Conservation (phyloP, 2,797 vertebrate genomes). For the Cyclopterus lumpus region DNA sequence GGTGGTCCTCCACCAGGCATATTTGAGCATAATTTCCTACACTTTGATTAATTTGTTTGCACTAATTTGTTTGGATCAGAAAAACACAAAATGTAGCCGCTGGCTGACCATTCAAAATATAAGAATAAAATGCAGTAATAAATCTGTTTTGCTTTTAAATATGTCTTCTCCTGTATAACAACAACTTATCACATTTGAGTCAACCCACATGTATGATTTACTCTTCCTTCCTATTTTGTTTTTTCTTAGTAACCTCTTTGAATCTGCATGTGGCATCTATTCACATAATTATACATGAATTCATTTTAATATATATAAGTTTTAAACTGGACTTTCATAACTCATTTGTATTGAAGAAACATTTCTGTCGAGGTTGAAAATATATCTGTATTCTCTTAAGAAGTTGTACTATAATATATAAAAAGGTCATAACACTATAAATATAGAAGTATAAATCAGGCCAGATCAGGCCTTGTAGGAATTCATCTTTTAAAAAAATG, state of each 20-base stretch:
- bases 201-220: neutral
- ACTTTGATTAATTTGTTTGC: no score
- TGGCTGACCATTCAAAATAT: no score
- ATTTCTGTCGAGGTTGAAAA: neutral
- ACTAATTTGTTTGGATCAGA: no score
- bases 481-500: neutral
- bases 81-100: no score
- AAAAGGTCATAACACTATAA: neutral
- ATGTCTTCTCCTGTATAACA: neutral
- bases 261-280: neutral
- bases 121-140: neutral
- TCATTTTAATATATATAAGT: neutral
- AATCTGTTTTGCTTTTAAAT: neutral
- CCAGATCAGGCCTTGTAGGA: neutral
- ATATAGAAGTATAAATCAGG: neutral
- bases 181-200: neutral
- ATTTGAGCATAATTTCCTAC: no score
- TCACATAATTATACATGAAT: neutral
- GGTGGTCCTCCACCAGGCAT: no score
- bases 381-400: neutral
- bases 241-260: neutral
- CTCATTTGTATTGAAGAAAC: neutral
- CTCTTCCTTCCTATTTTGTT: neutral
- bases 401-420: neutral
- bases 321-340: neutral